Conservation (phyloP, 2,113 vertebrate species). For the Nannospalax galili region DNA sequence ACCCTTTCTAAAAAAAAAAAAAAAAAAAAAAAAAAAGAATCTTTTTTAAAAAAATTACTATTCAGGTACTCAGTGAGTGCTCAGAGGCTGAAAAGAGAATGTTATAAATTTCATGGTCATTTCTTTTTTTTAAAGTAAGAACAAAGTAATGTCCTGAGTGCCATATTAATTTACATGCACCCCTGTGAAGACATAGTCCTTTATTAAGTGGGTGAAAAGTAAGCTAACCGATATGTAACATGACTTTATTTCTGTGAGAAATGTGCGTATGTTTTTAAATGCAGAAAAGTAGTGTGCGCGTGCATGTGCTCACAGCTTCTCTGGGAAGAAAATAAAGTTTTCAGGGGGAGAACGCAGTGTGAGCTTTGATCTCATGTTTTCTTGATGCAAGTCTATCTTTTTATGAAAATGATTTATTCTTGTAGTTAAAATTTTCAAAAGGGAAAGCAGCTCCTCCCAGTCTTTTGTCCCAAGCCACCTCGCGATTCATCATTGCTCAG, state of each 20-base stretch:
- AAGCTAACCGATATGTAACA: not conserved
- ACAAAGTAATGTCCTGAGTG: not conserved
- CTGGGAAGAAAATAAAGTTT: not conserved
- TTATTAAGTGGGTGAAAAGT: not conserved
- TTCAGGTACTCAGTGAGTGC: not conserved
- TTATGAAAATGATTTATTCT: slow-evolving; percentile 18
- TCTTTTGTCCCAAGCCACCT: not conserved
- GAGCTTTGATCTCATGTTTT: not conserved
- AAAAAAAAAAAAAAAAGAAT: not conserved
- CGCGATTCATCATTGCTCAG: not conserved
- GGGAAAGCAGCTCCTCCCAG: not conserved
- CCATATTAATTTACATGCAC: not conserved
- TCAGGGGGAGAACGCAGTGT: no score
- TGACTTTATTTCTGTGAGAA: not conserved
- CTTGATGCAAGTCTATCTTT: not conserved
- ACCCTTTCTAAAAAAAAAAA: no score
- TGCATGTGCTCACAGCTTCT: not conserved
- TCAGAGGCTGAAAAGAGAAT: not conserved
- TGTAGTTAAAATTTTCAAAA: slow-evolving; percentile 41
- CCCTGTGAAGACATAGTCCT: not conserved
- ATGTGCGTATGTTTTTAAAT: not conserved
- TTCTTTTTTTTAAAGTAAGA: not conserved
- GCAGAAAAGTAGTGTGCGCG: not conserved
- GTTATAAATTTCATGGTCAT: not conserved
- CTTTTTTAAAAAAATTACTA: not conserved